Base-by-base conservation (phyloP, 2,113 vertebrate species). In the Anhinga anhinga region DNA sequence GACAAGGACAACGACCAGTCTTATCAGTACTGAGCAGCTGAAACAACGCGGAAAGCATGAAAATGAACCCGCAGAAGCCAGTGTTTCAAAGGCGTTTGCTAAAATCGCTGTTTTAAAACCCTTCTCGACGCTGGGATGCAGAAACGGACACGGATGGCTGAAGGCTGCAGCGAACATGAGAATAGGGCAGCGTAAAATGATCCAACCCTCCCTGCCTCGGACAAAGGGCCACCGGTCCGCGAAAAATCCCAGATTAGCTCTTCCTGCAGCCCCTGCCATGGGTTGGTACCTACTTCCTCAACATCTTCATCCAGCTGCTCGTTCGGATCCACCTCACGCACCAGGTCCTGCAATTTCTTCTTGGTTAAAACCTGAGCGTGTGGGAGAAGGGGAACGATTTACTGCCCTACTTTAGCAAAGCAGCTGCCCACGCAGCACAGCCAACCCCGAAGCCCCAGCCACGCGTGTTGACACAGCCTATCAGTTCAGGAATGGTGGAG, bases 271-370 rank as follows among this genome's bases (percentile, higher is more conserved):
- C 34, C 56, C 52, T 42, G 53, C 50, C 30, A 5, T 0, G 3
- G 49, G 15, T 7, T 22, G n/a, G 62, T 38, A 93, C 98, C 86
- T 72, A 99, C 99, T 98, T 99, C 99, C 85, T 99, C 99, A 23
- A 99, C 99, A 45, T 99, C 99, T 93, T 99, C 99, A 98, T 99
- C 99, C 97, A 99, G 98, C 97, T 99, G 99, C 94, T 99, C 99
- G 3, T 99, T 99, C 3, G 99, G 99, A 95, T 99, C 99, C 71
- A 99, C 99, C 97, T 99, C 99, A 91, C 99, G 98, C 88, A 99
- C 99, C 96, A 99, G 98, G 96, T 99, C 99, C 97, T 99, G 99
- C 82, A 99, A 96, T 92, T 99, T 99, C 98, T 99, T 99, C 98
- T 99, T 99, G 76, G 99, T 99, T 91, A 99, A 98, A 82, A 99